phyloP scores from a whole-genome alignment of 2,888 invertebrate species.

The Megaustenia siamemsis region DNA sequence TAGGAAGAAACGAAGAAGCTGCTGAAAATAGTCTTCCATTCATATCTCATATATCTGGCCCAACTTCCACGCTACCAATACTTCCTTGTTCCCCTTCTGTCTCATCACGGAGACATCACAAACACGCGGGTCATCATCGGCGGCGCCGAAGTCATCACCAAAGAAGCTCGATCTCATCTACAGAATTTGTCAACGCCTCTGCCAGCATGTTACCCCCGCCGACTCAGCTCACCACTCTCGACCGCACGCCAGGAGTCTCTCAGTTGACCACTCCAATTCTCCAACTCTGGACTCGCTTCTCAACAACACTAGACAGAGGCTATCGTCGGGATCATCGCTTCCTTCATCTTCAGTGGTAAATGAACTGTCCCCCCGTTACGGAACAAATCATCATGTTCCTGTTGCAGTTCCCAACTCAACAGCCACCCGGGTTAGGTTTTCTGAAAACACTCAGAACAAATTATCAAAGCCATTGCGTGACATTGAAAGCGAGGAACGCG shows the following conservation, averaged over 20 bases:
- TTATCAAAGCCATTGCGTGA: neutral
- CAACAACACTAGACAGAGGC: constrained; percentile 38
- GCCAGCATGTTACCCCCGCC: neutral
- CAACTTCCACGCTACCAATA: constrained; percentile 29
- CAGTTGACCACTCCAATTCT: constrained; percentile 33
- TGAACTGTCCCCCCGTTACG: constrained; percentile 23
- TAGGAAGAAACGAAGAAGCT: constrained; percentile 31
- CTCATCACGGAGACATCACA: constrained; percentile 24
- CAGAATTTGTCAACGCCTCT: neutral
- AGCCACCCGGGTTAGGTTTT: constrained; percentile 30
- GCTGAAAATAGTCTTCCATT: constrained; percentile 42
- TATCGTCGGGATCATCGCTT: constrained; percentile 38
- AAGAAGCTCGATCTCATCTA: constrained; percentile 21
- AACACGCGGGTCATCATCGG: constrained; percentile 10
- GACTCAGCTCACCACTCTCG: neutral
- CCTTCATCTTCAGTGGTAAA: constrained; percentile 52
- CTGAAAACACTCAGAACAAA: constrained; percentile 44
- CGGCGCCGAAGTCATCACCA: constrained; percentile 27
- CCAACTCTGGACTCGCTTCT: constrained; percentile 43
- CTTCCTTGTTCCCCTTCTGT: constrained; percentile 32
- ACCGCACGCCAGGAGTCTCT: constrained; percentile 27
- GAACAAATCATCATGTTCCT: neutral
- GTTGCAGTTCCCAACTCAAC: neutral
- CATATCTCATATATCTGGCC: constrained; percentile 9
- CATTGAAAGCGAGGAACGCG: neutral